Conservation (phyloP, 2,113 vertebrate species). For the Mesoclemmys tuberculata region DNA sequence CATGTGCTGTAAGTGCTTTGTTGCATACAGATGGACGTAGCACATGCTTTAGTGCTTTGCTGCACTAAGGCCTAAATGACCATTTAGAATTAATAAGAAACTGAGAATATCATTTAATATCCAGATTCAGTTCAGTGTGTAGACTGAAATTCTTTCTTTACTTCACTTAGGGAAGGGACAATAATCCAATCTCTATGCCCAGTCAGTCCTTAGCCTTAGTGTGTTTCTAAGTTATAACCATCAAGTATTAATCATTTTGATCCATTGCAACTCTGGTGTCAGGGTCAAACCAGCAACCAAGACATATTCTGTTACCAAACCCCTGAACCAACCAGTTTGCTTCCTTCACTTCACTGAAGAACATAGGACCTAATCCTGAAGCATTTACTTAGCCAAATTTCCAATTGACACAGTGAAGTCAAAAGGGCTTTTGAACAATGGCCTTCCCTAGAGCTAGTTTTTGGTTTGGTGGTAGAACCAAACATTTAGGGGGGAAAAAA, state of each 20-base stretch:
- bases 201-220: background rate
- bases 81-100: background rate
- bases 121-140: background rate
- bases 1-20: background rate
- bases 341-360: background rate
- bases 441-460: background rate
- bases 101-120: background rate
- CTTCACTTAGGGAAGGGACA: background rate
- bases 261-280: background rate
- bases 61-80: background rate
- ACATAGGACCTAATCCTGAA: background rate
- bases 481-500: background rate
- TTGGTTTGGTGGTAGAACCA: background rate
- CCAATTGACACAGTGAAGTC: background rate
- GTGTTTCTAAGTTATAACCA: background rate
- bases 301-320: background rate
- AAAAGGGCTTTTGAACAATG: background rate
- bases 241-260: background rate
- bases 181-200: background rate
- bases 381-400: background rate
- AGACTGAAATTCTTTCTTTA: background rate
- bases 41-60: background rate
- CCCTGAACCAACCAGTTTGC: background rate
- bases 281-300: background rate
- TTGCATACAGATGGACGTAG: background rate